phyloP scores from a whole-genome alignment of 2,888 invertebrate genomes.

The Caenorhabditis japonica region DNA sequence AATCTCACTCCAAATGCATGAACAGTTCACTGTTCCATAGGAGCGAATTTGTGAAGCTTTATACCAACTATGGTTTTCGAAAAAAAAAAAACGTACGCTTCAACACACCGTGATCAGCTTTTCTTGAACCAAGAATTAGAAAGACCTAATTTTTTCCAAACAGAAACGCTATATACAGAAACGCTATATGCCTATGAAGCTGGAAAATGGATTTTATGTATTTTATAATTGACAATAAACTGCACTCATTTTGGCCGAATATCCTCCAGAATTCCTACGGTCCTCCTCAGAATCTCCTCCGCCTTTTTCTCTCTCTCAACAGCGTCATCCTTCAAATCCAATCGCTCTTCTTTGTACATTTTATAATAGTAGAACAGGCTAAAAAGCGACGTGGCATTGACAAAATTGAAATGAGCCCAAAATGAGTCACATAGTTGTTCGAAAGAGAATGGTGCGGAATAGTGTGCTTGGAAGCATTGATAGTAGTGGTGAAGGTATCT shows the following conservation, averaged over 20 bases:
- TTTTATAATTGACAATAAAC: too few species aligned
- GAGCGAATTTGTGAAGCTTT: too few species aligned
- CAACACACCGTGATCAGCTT: too few species aligned
- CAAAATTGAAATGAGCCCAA: constrained; percentile 34
- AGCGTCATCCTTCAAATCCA: constrained; percentile 7
- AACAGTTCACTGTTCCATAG: too few species aligned
- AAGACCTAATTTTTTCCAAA: too few species aligned
- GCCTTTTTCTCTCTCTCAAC: constrained; percentile 18
- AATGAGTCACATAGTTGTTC: constrained; percentile 24
- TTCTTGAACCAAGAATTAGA: too few species aligned
- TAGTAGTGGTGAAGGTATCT: constrained; percentile 41
- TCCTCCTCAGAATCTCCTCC: constrained; percentile 28
- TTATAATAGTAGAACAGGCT: constrained; percentile 44
- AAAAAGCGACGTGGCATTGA: constrained; percentile 42
- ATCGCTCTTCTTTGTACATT: constrained; percentile 37
- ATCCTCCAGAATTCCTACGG: constrained; percentile 38
- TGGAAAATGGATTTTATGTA: too few species aligned
- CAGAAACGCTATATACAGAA: too few species aligned
- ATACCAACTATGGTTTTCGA: too few species aligned
- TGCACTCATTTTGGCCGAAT: background rate
- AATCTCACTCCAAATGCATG: too few species aligned
- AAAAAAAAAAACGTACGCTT: too few species aligned
- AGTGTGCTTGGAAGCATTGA: constrained; percentile 8
- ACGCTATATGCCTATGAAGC: too few species aligned
- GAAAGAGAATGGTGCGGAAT: constrained; percentile 21